Conservation (phyloP, 2,113 vertebrate species). For the Caloenas nicobarica region DNA sequence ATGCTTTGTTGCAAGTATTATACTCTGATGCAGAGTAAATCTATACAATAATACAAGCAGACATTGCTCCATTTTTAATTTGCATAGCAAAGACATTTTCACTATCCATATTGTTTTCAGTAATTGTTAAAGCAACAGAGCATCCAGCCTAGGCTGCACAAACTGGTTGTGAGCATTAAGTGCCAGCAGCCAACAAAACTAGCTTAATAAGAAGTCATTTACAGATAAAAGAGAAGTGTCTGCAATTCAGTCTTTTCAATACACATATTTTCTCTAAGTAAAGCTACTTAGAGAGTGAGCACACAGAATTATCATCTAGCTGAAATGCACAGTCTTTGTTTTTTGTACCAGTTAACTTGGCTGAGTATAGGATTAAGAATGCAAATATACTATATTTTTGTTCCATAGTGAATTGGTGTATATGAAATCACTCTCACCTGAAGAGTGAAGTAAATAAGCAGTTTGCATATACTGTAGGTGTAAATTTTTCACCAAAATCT, state of each 20-base stretch:
- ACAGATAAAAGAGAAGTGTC: background rate
- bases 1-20: background rate
- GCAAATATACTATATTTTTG: background rate
- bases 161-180: background rate
- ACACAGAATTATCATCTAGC: background rate
- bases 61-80: background rate
- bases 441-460: background rate
- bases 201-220: background rate
- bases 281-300: background rate
- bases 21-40: background rate
- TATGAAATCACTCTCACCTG: background rate
- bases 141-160: background rate
- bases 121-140: background rate
- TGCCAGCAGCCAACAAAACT: background rate
- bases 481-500: background rate
- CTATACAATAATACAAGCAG: background rate
- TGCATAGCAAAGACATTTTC: background rate
- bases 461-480: background rate
- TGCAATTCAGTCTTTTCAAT: background rate
- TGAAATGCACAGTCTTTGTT: background rate
- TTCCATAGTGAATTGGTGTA: background rate
- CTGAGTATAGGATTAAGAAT: background rate
- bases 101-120: background rate
- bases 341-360: background rate
- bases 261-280: background rate